Evolutionary conservation across 53 echinoderm and acorn worm species (phyloP).

Genomic region (Paracentrotus lividus): DNA sequence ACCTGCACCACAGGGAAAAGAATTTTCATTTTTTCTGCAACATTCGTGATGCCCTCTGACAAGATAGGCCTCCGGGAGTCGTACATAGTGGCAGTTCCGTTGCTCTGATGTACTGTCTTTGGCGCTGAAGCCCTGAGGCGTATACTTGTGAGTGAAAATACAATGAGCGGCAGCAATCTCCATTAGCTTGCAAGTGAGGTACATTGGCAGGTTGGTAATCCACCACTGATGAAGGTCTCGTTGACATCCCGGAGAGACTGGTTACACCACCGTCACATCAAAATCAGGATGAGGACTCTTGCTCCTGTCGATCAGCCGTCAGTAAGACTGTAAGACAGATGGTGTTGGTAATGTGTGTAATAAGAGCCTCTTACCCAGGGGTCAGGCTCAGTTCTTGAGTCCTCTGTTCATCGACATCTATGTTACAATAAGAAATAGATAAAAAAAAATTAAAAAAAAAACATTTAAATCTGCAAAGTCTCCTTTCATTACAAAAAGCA

Average conservation of each 20-base stretch:
- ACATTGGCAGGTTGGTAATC: slow-evolving; percentile 73
- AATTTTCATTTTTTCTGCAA: slow-evolving; percentile 51
- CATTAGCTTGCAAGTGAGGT: slow-evolving; percentile 90
- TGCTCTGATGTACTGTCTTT: slow-evolving; percentile 69
- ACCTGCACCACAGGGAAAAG: slow-evolving; percentile 67
- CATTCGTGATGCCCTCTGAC: slow-evolving; percentile 71
- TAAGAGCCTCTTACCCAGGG: slow-evolving; percentile 69
- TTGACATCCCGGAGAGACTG: slow-evolving; percentile 91
- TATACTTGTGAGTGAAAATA: slow-evolving; percentile 88
- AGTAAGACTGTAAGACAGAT: slow-evolving; percentile 76
- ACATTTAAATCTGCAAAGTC: no score
- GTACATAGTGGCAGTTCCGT: slow-evolving; percentile 27
- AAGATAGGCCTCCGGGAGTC: slow-evolving; percentile 35
- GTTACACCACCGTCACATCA: slow-evolving; percentile 83
- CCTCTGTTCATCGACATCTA: slow-evolving; percentile 86
- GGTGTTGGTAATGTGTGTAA: slow-evolving; percentile 73
- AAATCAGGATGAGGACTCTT: slow-evolving; percentile 83
- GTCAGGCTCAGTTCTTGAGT: slow-evolving; percentile 80
- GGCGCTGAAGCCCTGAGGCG: slow-evolving; percentile 74
- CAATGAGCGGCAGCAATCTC: slow-evolving; percentile 88
- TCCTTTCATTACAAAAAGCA: no score
- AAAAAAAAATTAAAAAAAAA: no score
- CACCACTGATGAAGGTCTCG: slow-evolving; percentile 92
- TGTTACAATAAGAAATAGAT: no score
- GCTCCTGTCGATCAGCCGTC: slow-evolving; percentile 81